phyloP scores from a whole-genome alignment of 2,113 vertebrate genomes.

The Oreochromis tanganicae region DNA sequence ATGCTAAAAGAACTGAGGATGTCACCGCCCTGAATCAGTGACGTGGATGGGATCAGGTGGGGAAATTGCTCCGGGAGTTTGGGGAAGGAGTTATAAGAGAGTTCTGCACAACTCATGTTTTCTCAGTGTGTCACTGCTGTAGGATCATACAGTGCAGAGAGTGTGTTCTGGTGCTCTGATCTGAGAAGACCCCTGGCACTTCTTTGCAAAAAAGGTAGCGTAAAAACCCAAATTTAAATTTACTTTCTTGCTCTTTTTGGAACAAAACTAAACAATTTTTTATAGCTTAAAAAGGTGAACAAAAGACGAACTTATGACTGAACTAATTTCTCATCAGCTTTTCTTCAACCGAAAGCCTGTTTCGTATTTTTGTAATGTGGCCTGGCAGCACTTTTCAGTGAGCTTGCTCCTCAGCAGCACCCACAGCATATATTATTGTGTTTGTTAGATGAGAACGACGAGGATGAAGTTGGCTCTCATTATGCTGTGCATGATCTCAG shows the following conservation, averaged over 20 bases:
- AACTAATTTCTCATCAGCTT: background rate
- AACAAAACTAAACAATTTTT: accelerated
- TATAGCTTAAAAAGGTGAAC: background rate
- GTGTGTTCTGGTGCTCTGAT: background rate
- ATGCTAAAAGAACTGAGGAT: background rate
- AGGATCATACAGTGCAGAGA: background rate
- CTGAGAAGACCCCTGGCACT: background rate
- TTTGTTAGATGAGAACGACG: slow-evolving; percentile 1
- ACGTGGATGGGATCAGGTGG: slow-evolving; percentile 57
- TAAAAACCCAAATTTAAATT: background rate
- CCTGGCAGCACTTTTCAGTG: background rate
- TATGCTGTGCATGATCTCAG: slow-evolving; percentile 56
- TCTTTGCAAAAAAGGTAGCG: slow-evolving; percentile 23
- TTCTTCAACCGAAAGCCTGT: background rate
- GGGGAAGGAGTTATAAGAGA: slow-evolving; percentile 50
- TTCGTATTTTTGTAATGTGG: accelerated
- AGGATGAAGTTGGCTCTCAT: slow-evolving; percentile 42
- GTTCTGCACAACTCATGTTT: slow-evolving; percentile 19
- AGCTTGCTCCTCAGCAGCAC: background rate
- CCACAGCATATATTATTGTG: background rate
- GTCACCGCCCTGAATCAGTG: slow-evolving; percentile 2
- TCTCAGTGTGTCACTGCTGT: slow-evolving; percentile 11
- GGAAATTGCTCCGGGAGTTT: slow-evolving; percentile 12
- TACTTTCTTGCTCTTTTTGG: background rate
- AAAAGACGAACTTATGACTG: accelerated